phyloP scores from a whole-genome alignment of 2,888 invertebrate genomes.

The Metallyticus violacea region DNA sequence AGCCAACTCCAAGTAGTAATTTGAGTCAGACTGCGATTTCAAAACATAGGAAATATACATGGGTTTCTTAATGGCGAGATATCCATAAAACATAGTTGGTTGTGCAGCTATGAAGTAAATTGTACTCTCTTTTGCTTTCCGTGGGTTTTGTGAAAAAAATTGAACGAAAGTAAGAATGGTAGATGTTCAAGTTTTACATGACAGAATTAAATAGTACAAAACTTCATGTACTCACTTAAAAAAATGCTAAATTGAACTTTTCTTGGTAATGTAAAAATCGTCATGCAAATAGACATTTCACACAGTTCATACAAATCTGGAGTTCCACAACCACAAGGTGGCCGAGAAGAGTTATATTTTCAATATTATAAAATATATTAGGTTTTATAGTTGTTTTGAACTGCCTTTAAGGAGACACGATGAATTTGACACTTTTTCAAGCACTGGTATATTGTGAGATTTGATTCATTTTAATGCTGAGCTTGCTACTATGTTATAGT shows the following conservation, averaged over 20 bases:
- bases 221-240: constrained; percentile 22
- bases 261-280: constrained; percentile 32
- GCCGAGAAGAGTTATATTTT: constrained; percentile 37
- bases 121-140: constrained; percentile 35
- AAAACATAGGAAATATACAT: too few relatives aligned
- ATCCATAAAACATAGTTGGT: constrained; percentile 1
- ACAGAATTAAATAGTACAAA: constrained; percentile 33
- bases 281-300: constrained; percentile 32
- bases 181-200: constrained; percentile 32
- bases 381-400: constrained; percentile 42
- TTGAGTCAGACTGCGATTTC: not conserved
- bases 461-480: constrained; percentile 39
- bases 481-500: constrained; percentile 36
- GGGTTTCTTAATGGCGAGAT: not conserved
- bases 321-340: constrained; percentile 35
- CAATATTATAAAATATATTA: constrained; percentile 39
- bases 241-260: not conserved
- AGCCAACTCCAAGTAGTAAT: not conserved
- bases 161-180: constrained; percentile 32
- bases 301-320: constrained; percentile 30
- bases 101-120: constrained; percentile 3
- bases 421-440: constrained; percentile 36
- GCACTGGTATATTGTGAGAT: constrained; percentile 39
- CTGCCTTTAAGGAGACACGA: constrained; percentile 40
- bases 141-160: constrained; percentile 32